Conservation (phyloP, 92 coral and sea anemone genomes). For the Siderastrea siderea region DNA sequence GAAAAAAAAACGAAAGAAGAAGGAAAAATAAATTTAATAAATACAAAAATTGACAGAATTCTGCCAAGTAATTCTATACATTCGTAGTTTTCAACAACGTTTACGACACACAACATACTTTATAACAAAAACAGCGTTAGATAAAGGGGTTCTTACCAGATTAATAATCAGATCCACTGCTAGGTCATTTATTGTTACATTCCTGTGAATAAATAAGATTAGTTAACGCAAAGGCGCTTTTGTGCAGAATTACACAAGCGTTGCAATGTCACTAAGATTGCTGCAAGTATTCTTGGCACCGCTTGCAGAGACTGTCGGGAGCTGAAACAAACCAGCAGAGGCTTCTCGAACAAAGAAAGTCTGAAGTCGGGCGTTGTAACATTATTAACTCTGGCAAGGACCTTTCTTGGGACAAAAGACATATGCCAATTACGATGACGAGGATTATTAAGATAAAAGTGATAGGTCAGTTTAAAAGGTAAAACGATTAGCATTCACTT, state of each 20-base stretch:
- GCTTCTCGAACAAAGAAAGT: too few relatives aligned
- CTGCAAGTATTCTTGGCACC: neutral
- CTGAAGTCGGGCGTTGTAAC: neutral
- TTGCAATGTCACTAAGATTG: neutral
- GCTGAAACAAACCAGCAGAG: too few relatives aligned
- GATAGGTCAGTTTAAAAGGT: neutral
- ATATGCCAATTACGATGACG: neutral
- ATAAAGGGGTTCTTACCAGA: constrained; percentile 66
- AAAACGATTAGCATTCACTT: neutral
- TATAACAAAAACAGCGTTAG: neutral
- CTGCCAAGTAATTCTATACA: neutral
- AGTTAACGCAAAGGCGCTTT: neutral
- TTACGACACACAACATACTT: neutral
- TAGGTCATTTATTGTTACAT: constrained; percentile 92
- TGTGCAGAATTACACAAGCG: neutral
- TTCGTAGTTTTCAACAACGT: neutral
- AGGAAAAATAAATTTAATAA: too few relatives aligned
- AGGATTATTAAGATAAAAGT: too few relatives aligned
- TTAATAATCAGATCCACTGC: constrained; percentile 92
- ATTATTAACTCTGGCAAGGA: too few relatives aligned
- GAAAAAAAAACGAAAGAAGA: too few relatives aligned
- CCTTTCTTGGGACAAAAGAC: neutral
- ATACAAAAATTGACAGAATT: neutral
- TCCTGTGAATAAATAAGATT: constrained; percentile 47
- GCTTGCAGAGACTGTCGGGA: neutral